These are phyloP conservation scores for Boleophthalmus pectinirostris DNA, from an alignment of 2,113 vertebrate genomes.

Conservation along the genomic window DNA sequence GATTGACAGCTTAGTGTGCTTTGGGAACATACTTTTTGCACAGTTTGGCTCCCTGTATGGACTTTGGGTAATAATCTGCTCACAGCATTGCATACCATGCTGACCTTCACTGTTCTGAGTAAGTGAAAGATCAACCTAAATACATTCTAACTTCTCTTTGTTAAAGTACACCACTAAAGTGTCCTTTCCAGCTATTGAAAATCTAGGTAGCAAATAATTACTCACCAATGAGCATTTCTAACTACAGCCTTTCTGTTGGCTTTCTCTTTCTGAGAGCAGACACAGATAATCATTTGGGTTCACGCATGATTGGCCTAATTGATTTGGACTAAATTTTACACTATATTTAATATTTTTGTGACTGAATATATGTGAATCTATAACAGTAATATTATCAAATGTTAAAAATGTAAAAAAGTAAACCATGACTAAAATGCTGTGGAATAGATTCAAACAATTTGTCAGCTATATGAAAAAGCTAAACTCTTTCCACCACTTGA, in stretches of 20 bases:
- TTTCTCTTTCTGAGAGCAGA: neutral
- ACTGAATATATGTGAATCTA: too few species aligned
- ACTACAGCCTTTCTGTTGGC: neutral
- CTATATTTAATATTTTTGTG: too few species aligned
- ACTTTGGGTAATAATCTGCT: conserved; percentile 17
- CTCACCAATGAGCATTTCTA: neutral
- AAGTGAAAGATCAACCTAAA: neutral
- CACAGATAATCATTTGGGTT: neutral
- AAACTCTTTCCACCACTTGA: neutral
- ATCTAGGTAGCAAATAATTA: neutral
- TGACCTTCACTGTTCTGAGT: neutral
- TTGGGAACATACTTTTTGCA: neutral
- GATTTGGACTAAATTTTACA: too few species aligned
- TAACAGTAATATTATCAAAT: too few species aligned
- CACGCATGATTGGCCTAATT: too few species aligned
- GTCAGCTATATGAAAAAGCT: too few species aligned
- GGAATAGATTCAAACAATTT: too few species aligned
- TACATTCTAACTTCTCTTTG: neutral
- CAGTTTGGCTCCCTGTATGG: neutral
- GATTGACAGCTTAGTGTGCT: conserved; percentile 19
- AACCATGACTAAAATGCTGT: too few species aligned
- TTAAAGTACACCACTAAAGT: neutral
- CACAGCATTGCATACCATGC: neutral
- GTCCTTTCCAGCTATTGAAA: neutral
- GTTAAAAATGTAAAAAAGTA: too few species aligned